Evolutionary conservation across 2,888 invertebrate genomes (phyloP), one percentile per base, ranked within the genome.

Genomic region (Drosophila nr. perissopoda): DNA sequence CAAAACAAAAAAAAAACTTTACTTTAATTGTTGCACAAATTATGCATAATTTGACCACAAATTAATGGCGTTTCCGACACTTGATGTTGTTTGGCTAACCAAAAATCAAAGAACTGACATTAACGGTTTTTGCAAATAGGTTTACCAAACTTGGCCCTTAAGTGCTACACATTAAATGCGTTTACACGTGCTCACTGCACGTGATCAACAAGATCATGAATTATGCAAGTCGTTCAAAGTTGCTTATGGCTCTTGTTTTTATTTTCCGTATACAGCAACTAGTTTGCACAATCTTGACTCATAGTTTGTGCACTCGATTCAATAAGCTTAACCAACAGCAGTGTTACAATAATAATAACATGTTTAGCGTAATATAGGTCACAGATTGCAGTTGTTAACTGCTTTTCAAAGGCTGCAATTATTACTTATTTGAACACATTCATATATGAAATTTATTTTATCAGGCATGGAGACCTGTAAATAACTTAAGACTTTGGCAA

Each of bases 1-100:
- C 42, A 42, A 42, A 46, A 7, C 16, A 25, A 21, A 46, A 65
- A 64, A 52, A 58, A 21, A 21, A 25, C 31, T 84, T 70, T 49
- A 29, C 49, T 74, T 84, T 84, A 84, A 87, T 87, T 79, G 81
- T 81, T 76, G 67, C 59, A 81, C 83, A 82, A 86, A 87, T 83
- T 86, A 82, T 86, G 82, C 75, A 79, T 77, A 74, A 83, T 83
- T 77, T 77, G 58, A 25, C 40, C 40, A 57, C 7, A 62, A 64
- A 63, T 71, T 63, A 83, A 62, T 67, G 79, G 69, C 87, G 68
- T 82, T 83, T 83, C 83, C 83, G 87, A 82, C 83, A 70, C 70
- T 70, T 71, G 63, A 62, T 29, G 63, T 59, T 56, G 74, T 34
- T 40, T 54, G 42, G 36, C 33, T 49, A 21, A 67, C 70, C 57